Base-by-base conservation (phyloP, 1,140 invertebrate genomes). In the Acyrthosiphon pisum region DNA sequence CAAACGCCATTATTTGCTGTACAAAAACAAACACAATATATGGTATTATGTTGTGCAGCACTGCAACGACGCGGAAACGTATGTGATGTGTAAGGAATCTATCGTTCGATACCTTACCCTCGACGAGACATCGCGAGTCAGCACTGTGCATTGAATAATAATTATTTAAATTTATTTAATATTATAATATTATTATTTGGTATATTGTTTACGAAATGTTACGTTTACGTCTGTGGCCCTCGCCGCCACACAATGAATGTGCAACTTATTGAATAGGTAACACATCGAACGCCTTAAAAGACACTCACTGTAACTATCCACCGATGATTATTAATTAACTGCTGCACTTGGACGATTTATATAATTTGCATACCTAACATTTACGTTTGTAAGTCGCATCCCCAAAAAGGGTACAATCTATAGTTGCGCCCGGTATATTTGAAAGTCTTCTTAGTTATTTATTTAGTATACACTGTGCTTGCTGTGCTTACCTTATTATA, bases 21-120 rank as follows among this genome's bases (percentile, higher is more conserved):
- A n/a, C 60, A n/a, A 76, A 76, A 76, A 76, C 30, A 76, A 76
- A 76, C n/a, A 76, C 60, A 76, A 76, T 53, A 22, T 76, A 76
- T n/a, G 30, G n/a, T n/a, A 68, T 68, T n/a, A n/a, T n/a, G 18
- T n/a, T n/a, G 60, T n/a, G 60, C 30, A 76, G n/a, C 60, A 76
- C 30, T n/a, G 14, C 30, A 76, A 76, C 30, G 60, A 76, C 18
- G 60, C 60, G 30, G n/a, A 76, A 76, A 6, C n/a, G n/a, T 76
- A n/a, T 68, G 11, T 18, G 60, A 4, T 18, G 14, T n/a, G 60
- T 18, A 76, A 11, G 11, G 60, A 35, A 76, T 76, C 14, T 11
- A 68, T 68, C 9, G 26, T 68, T 68, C 6, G n/a, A 76, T 18
- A 6, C 30, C 11, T 14, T 76, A 60, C 14, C 30, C 11, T 14